Conservation (phyloP, 2,113 vertebrate genomes). For the Psittacula cyanocephala region DNA sequence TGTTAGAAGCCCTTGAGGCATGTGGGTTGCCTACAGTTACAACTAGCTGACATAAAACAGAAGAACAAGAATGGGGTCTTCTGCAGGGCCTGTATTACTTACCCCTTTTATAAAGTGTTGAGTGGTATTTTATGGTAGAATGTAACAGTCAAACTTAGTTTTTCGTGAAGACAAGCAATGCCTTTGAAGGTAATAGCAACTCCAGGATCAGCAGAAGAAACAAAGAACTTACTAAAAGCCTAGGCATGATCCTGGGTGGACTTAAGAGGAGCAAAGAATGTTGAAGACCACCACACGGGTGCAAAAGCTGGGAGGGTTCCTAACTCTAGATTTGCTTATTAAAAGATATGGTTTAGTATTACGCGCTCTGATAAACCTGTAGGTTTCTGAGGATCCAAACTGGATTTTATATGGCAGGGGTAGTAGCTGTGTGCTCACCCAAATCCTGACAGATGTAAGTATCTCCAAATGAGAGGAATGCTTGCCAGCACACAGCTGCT, state of each 20-base stretch:
- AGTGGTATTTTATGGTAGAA: neutral
- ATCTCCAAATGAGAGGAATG: neutral
- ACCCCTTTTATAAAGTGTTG: neutral
- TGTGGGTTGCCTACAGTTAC: neutral
- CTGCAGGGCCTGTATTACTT: neutral
- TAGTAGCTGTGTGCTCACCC: neutral
- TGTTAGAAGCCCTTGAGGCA: neutral
- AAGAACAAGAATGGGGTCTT: neutral
- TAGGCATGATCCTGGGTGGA: neutral
- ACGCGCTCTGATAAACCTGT: neutral
- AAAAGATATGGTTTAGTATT: neutral
- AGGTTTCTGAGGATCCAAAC: neutral
- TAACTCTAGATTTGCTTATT: neutral
- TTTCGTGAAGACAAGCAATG: neutral
- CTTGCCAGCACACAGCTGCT: neutral
- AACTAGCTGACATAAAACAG: neutral
- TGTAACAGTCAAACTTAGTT: neutral
- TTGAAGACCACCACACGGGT: neutral
- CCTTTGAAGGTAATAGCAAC: neutral
- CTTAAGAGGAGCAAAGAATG: neutral
- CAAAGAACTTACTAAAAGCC: neutral
- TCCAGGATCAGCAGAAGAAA: neutral
- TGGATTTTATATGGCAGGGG: neutral
- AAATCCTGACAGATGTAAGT: neutral
- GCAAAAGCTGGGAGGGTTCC: rapidly evolving